Evolutionary conservation across 2,888 invertebrate genomes (phyloP).

Genomic region (Macrophya alboannulata): DNA sequence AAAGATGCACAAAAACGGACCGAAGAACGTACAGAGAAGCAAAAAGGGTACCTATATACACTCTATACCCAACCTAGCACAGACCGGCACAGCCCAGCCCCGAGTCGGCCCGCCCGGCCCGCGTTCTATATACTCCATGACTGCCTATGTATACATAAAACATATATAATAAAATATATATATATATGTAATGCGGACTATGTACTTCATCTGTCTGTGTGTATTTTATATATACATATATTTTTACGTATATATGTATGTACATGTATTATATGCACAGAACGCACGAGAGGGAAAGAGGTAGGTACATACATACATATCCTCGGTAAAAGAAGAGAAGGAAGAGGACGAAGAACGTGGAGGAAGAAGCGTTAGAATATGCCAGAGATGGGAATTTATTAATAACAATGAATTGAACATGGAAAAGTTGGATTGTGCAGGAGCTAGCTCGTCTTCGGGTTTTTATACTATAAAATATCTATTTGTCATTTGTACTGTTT

Average conservation of each 20-base stretch:
- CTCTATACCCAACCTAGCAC: slow-evolving; percentile 28
- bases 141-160: slow-evolving; percentile 5
- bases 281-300: slow-evolving; percentile 20
- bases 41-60: slow-evolving; percentile 68
- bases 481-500: no score
- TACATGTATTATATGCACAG: slow-evolving; percentile 20
- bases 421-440: background rate
- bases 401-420: slow-evolving; percentile 22
- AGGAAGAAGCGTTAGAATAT: slow-evolving; percentile 31
- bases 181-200: no score
- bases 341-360: background rate
- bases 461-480: background rate
- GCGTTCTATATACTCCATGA: slow-evolving; percentile 36
- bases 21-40: slow-evolving; percentile 73
- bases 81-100: slow-evolving; percentile 50
- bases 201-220: no score
- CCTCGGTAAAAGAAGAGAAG: background rate
- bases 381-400: slow-evolving; percentile 34
- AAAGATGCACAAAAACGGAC: slow-evolving; percentile 75
- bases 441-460: background rate
- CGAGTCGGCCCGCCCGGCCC: slow-evolving; percentile 26
- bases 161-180: no score
- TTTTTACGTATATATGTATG: background rate
- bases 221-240: background rate
- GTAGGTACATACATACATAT: no score